Conservation (phyloP, 2,113 vertebrate species). For the Silurus asotus region DNA sequence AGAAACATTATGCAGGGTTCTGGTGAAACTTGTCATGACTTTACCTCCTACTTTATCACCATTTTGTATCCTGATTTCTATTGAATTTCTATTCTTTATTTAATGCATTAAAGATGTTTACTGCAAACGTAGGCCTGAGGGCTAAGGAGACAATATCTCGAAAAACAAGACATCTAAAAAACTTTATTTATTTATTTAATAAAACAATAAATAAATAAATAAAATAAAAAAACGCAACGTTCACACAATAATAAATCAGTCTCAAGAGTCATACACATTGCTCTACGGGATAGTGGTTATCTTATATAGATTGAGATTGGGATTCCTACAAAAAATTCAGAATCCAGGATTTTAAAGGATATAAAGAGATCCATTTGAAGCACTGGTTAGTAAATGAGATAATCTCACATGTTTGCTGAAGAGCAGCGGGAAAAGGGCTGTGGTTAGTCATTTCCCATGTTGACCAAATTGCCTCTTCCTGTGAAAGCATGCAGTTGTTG, state of each 20-base stretch:
- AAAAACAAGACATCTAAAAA: neutral
- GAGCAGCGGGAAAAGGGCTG: neutral
- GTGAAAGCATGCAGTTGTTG: conserved; percentile 8
- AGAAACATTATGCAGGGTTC: neutral
- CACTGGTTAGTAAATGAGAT: neutral
- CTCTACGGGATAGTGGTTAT: neutral
- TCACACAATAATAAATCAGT: neutral
- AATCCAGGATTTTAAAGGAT: neutral
- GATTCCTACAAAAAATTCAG: neutral
- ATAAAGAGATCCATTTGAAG: too few relatives aligned
- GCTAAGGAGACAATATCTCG: conserved; percentile 3
- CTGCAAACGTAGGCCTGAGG: conserved; percentile 44
- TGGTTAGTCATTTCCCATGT: conserved; percentile 27
- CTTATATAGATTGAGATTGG: neutral
- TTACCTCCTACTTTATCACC: conserved; percentile 38
- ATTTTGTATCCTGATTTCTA: neutral
- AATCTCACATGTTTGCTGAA: neutral
- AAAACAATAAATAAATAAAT: too few relatives aligned
- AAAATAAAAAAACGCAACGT: too few relatives aligned
- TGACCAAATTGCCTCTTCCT: conserved; percentile 9
- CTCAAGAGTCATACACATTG: neutral
- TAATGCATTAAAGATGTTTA: conserved; percentile 29
- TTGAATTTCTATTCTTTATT: too few relatives aligned
- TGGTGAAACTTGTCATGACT: conserved; percentile 7
- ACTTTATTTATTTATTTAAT: too few relatives aligned